Conservation (phyloP, 2,888 invertebrate genomes). For the Teinopalpus imperialis region DNA sequence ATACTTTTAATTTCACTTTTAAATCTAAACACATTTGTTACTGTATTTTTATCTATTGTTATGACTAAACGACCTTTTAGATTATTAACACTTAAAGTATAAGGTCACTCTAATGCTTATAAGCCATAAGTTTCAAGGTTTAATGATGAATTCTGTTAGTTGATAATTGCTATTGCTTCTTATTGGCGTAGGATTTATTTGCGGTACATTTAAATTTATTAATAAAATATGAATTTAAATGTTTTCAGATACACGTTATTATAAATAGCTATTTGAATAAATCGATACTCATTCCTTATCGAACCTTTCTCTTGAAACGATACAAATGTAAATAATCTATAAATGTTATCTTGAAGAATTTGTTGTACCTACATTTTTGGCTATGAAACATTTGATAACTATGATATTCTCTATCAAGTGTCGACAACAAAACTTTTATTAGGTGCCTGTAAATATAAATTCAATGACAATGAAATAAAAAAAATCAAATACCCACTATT, state of each 20-base stretch:
- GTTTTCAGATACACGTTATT: too few species aligned
- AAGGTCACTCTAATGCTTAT: constrained; percentile 19
- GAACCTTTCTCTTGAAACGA: too few species aligned
- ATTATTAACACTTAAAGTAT: constrained; percentile 16
- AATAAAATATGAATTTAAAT: too few species aligned
- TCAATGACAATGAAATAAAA: too few species aligned
- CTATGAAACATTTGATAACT: not conserved
- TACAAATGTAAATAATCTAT: too few species aligned
- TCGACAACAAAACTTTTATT: too few species aligned
- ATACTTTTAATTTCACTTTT: too few species aligned
- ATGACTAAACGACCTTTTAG: constrained; percentile 18
- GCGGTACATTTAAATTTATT: too few species aligned
- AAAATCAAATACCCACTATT: too few species aligned
- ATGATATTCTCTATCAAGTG: not conserved
- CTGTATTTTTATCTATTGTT: constrained; percentile 13
- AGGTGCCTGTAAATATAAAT: too few species aligned
- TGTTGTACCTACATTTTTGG: not conserved
- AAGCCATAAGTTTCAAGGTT: constrained; percentile 17
- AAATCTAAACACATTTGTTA: constrained; percentile 9
- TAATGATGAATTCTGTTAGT: constrained; percentile 5
- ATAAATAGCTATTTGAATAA: not conserved
- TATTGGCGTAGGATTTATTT: not conserved
- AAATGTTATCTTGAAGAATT: not conserved
- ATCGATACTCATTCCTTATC: too few species aligned
- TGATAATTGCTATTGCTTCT: constrained; percentile 11